Base-by-base conservation (phyloP, 2,888 invertebrate genomes). In the Pardosa pseudoannulata region DNA sequence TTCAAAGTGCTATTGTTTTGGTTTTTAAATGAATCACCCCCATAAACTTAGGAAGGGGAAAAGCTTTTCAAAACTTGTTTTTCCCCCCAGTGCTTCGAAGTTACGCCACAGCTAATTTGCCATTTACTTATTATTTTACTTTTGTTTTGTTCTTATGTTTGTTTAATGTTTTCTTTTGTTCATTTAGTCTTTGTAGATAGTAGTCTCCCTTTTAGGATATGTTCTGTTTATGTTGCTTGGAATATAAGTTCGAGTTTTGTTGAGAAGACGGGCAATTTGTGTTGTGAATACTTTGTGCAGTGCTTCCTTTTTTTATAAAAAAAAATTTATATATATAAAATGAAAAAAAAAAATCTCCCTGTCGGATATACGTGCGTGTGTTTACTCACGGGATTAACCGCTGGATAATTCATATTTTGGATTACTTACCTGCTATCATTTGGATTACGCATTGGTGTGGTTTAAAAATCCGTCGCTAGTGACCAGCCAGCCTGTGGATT, bases 151-250 rank as follows among this genome's bases (percentile, higher is more conserved):
- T 73, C 50, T 80, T 80, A 73, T 80, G 73, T 65, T 74, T 80
- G 9, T 81, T 75, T 75, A 64, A 82, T 29, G 31, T 81, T 72
- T 81, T 36, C 46, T 81, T 81, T 75, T 70, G 64, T 80, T 80
- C 46, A 70, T 81, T 81, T 80, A 73, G 50, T 36, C 67, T 73
- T 80, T 85, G 39, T 78, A 73, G 78, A 56, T 11, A 83, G 67
- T 83, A 75, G 67, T 67, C 41, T 50, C 67, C 56, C 50, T 78
- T 78, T 85, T 78, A 79, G 83, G 78, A 68, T 83, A 68, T 73
- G 78, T 78, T 82, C 76, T n/a, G 70, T 85, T 85, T 85, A 78
- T 78, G 67, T 67, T 85, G 78, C 67, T 32, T 78, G 72, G 82
- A 82, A 70, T 82, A 67, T 31, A 56, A 68, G 68, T 36, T 74